These are phyloP conservation scores for Luperina testacea DNA, from an alignment of 2,888 invertebrate species.

Conservation along the genomic window DNA sequence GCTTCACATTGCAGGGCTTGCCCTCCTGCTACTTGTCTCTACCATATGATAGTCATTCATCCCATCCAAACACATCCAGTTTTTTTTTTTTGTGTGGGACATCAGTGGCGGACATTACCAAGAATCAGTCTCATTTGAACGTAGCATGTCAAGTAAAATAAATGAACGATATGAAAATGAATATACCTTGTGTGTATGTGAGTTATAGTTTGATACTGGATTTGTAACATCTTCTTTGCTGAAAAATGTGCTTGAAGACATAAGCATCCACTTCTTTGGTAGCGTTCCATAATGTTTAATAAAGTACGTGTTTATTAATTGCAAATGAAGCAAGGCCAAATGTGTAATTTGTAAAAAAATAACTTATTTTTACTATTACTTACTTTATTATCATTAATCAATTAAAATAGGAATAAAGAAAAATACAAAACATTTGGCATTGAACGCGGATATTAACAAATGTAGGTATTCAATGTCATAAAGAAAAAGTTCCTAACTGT, in stretches of 20 bases:
- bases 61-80: too few species aligned
- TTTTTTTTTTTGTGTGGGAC: too few species aligned
- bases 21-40: background rate
- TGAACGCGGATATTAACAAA: slow-evolving; percentile 53
- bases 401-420: slow-evolving; percentile 28
- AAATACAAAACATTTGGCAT: slow-evolving; percentile 24
- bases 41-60: background rate
- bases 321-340: background rate
- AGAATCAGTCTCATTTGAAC: background rate
- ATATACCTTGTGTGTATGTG: background rate
- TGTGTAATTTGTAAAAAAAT: background rate
- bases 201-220: background rate
- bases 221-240: background rate
- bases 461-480: slow-evolving; percentile 53
- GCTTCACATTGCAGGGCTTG: background rate
- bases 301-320: background rate
- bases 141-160: background rate
- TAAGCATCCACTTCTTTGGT: background rate
- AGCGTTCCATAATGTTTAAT: background rate
- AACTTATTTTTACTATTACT: background rate
- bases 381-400: background rate
- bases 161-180: background rate
- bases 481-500: slow-evolving; percentile 44
- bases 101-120: background rate
- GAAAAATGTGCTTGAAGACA: background rate